phyloP scores from a whole-genome alignment of 2,888 invertebrate species.

The Amblyteles armatorius region DNA sequence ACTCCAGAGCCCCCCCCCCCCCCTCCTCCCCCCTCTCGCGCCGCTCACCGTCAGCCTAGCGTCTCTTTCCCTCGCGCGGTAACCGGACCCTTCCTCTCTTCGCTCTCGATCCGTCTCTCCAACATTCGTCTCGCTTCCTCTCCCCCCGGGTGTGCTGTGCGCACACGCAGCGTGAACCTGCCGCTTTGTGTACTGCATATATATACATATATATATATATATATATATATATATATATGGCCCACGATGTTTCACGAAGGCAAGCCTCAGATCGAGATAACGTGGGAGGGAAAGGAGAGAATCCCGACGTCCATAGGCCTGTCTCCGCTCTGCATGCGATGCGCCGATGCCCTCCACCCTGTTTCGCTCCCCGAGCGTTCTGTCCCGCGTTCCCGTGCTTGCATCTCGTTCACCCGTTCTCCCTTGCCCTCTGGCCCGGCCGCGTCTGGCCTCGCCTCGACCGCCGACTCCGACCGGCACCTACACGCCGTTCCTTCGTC shows the following conservation, averaged over 20 bases:
- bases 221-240: neutral
- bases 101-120: conserved; percentile 17
- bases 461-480: conserved; percentile 20
- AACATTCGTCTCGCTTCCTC: conserved; percentile 24
- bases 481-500: conserved; percentile 37
- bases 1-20: neutral
- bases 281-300: conserved; percentile 53
- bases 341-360: conserved; percentile 8
- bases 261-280: conserved; percentile 59
- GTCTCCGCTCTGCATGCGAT: conserved; percentile 13
- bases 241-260: neutral
- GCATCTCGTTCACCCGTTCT: conserved; percentile 31
- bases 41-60: conserved; percentile 11
- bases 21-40: neutral
- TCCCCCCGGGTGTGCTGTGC: neutral
- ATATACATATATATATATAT: neutral
- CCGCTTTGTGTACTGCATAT: conserved; percentile 24
- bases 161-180: neutral
- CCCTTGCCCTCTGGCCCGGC: conserved; percentile 7
- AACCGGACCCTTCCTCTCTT: conserved; percentile 22
- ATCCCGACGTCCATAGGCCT: neutral
- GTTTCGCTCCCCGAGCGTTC: conserved; percentile 12
- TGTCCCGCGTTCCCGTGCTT: conserved; percentile 39
- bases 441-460: conserved; percentile 21
- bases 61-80: conserved; percentile 12